Percentiles rank a stretch among this genome's conserved stretches.
These are phyloP conservation scores for Amphiura filiformis DNA, from an alignment of 35 echinoderm and acorn worm genomes.

Conservation along the genomic window DNA sequence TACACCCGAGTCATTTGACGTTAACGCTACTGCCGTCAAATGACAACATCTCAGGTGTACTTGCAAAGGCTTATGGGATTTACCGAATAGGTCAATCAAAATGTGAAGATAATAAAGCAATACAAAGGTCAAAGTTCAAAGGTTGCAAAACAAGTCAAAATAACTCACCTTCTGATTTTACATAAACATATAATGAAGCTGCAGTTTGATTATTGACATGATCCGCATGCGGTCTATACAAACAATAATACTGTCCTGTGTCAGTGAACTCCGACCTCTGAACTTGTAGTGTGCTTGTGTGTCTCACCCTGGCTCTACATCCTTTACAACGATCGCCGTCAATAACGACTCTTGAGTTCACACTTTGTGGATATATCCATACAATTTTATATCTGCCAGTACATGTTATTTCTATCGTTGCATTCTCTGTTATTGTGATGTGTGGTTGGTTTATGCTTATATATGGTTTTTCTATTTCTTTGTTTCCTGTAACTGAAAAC, in stretches of 20 bases:
- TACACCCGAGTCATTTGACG: too few species aligned
- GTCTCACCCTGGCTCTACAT: conserved; percentile 11
- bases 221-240: conserved; percentile 29
- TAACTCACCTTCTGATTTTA: not conserved
- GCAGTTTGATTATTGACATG: not conserved
- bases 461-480: not conserved
- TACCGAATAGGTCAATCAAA: too few species aligned
- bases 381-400: conserved; percentile 52
- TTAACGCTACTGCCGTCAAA: too few species aligned
- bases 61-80: too few species aligned
- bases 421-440: conserved; percentile 38
- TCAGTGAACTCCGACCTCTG: conserved; percentile 12
- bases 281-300: conserved; percentile 27
- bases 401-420: conserved; percentile 47
- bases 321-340: conserved; percentile 11
- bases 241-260: conserved; percentile 39
- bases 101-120: too few species aligned
- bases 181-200: not conserved
- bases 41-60: too few species aligned
- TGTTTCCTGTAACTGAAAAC: not conserved
- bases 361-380: conserved; percentile 49
- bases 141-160: too few species aligned
- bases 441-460: conserved; percentile 18
- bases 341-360: conserved; percentile 1
- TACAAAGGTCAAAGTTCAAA: not conserved